Evolutionary conservation across 2,888 invertebrate genomes (phyloP).

Genomic region (Ophion ellenae): DNA sequence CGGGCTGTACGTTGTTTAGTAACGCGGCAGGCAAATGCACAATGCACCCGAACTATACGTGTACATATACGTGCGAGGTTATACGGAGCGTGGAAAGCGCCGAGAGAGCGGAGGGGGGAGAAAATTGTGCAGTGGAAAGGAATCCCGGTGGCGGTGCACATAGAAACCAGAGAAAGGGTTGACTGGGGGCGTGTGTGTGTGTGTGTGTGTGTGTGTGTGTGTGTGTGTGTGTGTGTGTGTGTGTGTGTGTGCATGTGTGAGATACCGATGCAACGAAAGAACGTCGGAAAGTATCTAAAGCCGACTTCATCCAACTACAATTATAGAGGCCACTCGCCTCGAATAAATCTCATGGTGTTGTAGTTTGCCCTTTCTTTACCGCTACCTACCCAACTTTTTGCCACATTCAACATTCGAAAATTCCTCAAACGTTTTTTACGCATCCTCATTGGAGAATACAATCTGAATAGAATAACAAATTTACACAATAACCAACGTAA

Average conservation of each 20-base stretch:
- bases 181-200: not conserved
- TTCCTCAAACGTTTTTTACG: no score
- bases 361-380: no score
- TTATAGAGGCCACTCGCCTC: not conserved
- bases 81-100: slow-evolving; percentile 27
- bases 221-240: no score
- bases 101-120: slow-evolving; percentile 16
- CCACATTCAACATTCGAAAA: no score
- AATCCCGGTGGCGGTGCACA: slow-evolving; percentile 9
- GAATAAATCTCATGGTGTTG: slow-evolving; percentile 1
- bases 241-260: no score
- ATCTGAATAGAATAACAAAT: no score
- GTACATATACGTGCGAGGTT: slow-evolving; percentile 26
- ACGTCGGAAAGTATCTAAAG: slow-evolving; percentile 28
- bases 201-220: no score
- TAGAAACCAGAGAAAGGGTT: slow-evolving; percentile 20
- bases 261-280: slow-evolving; percentile 34
- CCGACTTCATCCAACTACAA: not conserved
- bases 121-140: slow-evolving; percentile 39
- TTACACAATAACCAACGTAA: not conserved
- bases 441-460: not conserved
- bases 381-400: no score
- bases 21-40: slow-evolving; percentile 60
- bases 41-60: slow-evolving; percentile 50
- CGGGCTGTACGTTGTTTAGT: slow-evolving; percentile 65